A percentile compares a stretch with the other conserved stretches of the same genome.
Evolutionary conservation across 2,113 vertebrate genomes (phyloP).

Genomic region (Eulacestoma nigropectus): DNA sequence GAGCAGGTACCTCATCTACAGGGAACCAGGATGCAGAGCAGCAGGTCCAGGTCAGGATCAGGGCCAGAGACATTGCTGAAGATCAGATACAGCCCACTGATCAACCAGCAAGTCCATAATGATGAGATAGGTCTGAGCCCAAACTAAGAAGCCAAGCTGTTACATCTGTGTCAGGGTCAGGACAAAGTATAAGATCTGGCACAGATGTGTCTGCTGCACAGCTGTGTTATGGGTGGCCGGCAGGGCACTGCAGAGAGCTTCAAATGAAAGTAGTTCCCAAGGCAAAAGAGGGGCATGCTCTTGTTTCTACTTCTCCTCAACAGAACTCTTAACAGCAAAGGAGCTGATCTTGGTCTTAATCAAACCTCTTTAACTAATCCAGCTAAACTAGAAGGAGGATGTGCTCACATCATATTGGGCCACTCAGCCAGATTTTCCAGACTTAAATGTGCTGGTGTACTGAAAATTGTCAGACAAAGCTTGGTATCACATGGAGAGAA

Average conservation of each 20-base stretch:
- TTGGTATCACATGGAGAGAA: background rate
- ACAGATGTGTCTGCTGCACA: background rate
- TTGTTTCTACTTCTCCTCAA: background rate
- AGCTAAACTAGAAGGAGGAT: background rate
- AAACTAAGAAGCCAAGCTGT: background rate
- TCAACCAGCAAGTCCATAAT: background rate
- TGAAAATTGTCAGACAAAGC: background rate
- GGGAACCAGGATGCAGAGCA: background rate
- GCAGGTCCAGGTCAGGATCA: background rate
- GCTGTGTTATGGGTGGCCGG: background rate
- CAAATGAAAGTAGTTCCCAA: background rate
- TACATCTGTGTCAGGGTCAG: background rate
- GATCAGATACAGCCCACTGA: background rate
- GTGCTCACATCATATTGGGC: fast-evolving
- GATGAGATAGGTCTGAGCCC: background rate
- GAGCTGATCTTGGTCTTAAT: background rate
- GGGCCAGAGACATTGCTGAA: background rate
- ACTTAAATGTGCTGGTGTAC: background rate
- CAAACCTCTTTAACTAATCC: background rate
- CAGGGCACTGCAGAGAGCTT: background rate
- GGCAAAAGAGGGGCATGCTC: background rate
- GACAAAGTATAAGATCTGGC: background rate
- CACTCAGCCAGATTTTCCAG: background rate
- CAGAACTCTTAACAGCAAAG: background rate
- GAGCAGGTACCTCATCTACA: background rate